Evolutionary conservation across 1,140 invertebrate species (phyloP).

Genomic region (Bombus waltoni): DNA sequence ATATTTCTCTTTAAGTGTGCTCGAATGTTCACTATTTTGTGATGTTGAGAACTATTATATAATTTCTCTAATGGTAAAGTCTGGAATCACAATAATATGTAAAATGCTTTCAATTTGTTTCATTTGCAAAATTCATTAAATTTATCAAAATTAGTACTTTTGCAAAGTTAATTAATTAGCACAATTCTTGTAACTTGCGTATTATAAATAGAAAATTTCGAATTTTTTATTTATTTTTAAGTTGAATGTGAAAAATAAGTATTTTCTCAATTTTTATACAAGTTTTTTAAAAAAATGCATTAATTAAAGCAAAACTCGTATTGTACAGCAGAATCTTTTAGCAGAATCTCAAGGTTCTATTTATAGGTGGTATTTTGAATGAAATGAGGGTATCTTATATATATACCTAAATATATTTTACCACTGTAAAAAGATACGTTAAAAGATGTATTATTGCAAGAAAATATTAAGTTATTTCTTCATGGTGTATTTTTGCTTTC

Average conservation of each 20-base stretch:
- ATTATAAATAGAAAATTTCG: not conserved
- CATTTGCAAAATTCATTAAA: not conserved
- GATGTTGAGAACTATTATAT: conserved; percentile 13
- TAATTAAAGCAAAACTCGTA: not conserved
- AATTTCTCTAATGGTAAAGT: conserved; percentile 23
- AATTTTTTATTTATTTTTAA: not conserved
- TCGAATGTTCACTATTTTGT: not conserved
- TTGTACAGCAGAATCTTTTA: not conserved
- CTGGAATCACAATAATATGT: conserved; percentile 18
- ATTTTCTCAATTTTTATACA: not conserved
- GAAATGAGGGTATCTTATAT: conserved; percentile 15
- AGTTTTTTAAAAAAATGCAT: not conserved
- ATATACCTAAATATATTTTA: conserved; percentile 38
- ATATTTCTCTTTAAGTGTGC: not conserved
- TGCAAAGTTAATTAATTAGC: not conserved
- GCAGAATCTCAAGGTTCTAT: not conserved
- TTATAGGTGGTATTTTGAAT: not conserved
- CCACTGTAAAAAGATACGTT: not conserved
- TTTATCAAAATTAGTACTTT: not conserved
- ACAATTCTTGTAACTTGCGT: not conserved
- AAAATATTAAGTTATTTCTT: conserved; percentile 10
- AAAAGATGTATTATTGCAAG: not conserved
- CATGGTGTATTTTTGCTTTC: no score
- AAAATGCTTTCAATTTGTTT: conserved; percentile 6
- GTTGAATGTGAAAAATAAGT: not conserved